Conservation (phyloP, 2,797 vertebrate genomes). For the Bufotes viridis region DNA sequence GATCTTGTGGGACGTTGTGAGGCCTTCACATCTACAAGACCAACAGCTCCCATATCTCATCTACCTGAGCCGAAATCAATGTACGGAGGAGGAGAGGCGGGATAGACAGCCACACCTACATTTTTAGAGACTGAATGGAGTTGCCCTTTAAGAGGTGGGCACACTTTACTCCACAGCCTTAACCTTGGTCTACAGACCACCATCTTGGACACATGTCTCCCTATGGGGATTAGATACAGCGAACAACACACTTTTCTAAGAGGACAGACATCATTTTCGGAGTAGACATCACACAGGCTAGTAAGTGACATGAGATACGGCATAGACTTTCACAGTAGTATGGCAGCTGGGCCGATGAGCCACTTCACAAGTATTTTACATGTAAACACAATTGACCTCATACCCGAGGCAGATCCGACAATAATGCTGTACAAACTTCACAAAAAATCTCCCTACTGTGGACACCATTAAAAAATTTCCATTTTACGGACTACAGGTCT, state of each 20-base stretch:
- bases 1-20: no score
- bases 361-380: background rate
- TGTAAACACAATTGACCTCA: constrained; percentile 14
- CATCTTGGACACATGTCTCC: background rate
- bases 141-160: background rate
- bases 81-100: background rate
- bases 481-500: background rate
- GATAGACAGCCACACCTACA: background rate
- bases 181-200: background rate
- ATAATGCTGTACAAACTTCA: background rate
- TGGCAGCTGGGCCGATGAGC: background rate
- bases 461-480: no score
- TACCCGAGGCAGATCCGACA: background rate
- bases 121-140: background rate
- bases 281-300: background rate
- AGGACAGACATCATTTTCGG: background rate
- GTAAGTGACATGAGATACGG: background rate
- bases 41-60: background rate
- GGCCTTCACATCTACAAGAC: no score
- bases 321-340: background rate
- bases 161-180: background rate
- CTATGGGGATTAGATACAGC: background rate
- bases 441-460: background rate
- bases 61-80: background rate
- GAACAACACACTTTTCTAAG: background rate